These are phyloP conservation scores for Spermophilus dauricus DNA, from an alignment of 2,113 vertebrate species.

Conservation along the genomic window DNA sequence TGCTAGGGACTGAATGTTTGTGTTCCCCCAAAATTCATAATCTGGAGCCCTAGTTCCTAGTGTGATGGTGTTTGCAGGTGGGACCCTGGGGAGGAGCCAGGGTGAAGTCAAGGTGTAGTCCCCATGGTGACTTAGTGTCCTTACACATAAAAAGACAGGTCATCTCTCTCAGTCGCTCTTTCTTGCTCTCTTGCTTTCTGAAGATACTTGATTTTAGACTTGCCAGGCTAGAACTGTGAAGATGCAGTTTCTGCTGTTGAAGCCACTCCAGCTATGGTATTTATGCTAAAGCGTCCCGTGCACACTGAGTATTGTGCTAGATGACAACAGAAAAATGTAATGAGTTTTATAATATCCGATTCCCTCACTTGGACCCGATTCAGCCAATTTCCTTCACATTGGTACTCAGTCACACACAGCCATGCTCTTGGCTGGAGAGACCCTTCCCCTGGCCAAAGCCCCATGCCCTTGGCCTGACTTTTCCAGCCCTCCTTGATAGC, in stretches of 20 bases:
- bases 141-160: not conserved
- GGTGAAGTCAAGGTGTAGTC: not conserved
- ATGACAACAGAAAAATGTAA: not conserved
- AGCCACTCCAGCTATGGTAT: not conserved
- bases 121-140: not conserved
- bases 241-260: not conserved
- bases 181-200: not conserved
- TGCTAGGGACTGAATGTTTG: not conserved
- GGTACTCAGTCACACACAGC: too few species aligned
- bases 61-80: not conserved
- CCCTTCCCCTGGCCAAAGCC: not conserved
- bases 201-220: not conserved
- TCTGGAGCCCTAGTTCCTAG: not conserved
- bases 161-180: not conserved
- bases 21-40: not conserved
- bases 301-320: not conserved
- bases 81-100: not conserved
- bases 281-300: too few species aligned
- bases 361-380: too few species aligned
- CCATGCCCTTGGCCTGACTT: not conserved
- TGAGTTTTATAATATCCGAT: not conserved
- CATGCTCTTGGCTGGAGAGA: not conserved
- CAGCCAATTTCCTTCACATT: not conserved
- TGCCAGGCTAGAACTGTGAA: not conserved
- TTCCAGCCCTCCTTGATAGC: fast-evolving